Conservation (phyloP, 2,113 vertebrate species). For the Illadopsis cleaveri region DNA sequence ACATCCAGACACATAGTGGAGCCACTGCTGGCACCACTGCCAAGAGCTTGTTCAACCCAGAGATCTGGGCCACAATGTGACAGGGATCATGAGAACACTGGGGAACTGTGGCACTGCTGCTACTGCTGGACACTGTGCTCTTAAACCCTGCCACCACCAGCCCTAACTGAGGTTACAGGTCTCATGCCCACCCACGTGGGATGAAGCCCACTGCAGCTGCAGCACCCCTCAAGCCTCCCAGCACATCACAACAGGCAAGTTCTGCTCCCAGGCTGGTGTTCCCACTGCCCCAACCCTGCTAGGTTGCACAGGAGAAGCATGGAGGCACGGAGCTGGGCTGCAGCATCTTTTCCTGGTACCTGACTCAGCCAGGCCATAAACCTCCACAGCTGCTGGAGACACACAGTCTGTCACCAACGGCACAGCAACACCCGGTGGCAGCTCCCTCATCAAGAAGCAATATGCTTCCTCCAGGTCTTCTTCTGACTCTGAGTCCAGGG, state of each 20-base stretch:
- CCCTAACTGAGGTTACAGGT: neutral
- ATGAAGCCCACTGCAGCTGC: neutral
- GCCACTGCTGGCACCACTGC: neutral
- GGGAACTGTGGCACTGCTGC: neutral
- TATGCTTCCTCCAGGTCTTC: conserved; percentile 78
- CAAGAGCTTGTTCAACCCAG: neutral
- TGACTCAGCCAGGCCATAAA: conserved; percentile 82
- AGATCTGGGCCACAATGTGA: neutral
- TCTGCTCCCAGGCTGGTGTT: neutral
- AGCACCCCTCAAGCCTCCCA: neutral
- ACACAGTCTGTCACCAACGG: conserved; percentile 76
- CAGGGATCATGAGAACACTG: neutral
- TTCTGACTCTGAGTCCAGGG: conserved; percentile 85
- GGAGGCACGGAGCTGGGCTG: accelerated
- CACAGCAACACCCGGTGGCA: conserved; percentile 81
- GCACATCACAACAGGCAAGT: neutral
- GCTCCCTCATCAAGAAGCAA: conserved; percentile 74
- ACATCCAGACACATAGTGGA: accelerated
- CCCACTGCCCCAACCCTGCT: neutral
- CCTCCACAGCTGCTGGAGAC: conserved; percentile 76
- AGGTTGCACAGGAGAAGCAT: neutral
- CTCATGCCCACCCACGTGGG: neutral
- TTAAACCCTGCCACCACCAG: accelerated
- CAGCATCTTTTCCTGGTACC: conserved; percentile 68
- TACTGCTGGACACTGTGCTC: accelerated